These are phyloP conservation scores for Epirrita christyi DNA, from an alignment of 2,888 invertebrate genomes.

Conservation along the genomic window DNA sequence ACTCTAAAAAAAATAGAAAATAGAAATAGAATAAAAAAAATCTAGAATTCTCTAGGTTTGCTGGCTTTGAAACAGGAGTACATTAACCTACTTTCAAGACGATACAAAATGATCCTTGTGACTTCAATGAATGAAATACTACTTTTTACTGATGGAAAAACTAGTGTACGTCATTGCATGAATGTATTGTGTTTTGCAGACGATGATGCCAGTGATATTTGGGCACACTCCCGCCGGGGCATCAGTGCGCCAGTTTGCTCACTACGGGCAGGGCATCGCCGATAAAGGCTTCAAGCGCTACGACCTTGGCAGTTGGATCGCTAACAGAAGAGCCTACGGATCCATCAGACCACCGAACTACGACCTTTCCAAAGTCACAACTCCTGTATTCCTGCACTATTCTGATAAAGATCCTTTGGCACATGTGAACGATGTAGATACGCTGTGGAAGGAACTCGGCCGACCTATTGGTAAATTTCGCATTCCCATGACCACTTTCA, in stretches of 20 bases:
- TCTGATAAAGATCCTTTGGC: conserved; percentile 88
- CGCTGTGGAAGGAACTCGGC: conserved; percentile 79
- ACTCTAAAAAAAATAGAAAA: too few species aligned
- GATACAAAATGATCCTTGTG: too few species aligned
- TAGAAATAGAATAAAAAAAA: too few species aligned
- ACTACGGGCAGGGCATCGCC: conserved; percentile 86
- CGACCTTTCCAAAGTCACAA: conserved; percentile 79
- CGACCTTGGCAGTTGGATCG: conserved; percentile 76
- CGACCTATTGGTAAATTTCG: conserved; percentile 83
- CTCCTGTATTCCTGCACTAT: conserved; percentile 87
- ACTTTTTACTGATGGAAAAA: too few species aligned
- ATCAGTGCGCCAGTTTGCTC: conserved; percentile 86
- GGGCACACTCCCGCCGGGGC: conserved; percentile 76
- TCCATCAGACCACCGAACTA: conserved; percentile 83
- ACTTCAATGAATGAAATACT: too few species aligned
- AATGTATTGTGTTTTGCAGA: conserved; percentile 66
- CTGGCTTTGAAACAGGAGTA: too few species aligned
- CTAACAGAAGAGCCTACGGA: conserved; percentile 84
- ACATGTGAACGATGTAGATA: conserved; percentile 80
- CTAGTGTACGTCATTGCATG: neutral
- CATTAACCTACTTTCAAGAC: too few species aligned
- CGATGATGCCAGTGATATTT: conserved; percentile 86
- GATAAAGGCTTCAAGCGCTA: conserved; percentile 82
- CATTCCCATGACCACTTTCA: conserved; percentile 84
- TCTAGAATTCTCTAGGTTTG: too few species aligned